Base-by-base conservation (phyloP, 2,888 invertebrate genomes). In the Hypomecis punctinalis region DNA sequence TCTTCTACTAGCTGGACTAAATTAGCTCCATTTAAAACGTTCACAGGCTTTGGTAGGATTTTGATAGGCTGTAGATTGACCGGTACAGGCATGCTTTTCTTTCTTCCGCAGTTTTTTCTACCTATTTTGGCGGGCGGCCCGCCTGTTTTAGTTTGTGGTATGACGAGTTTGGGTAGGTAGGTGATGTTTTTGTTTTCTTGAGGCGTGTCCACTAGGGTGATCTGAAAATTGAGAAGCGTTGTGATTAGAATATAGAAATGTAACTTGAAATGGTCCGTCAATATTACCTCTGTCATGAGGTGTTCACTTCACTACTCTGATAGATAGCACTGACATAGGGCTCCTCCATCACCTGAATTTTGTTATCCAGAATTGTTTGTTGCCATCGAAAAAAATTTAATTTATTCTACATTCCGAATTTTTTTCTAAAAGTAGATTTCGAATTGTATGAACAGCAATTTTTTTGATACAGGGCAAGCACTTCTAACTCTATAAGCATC, bases 21-120 rank as follows among this genome's bases (percentile, higher is more conserved):
- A 59, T 89, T 91, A 6, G 91, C 85, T 36, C 86, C 84, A 35
- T 85, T 90, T 69, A 90, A 88, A 68, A 90, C 73, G 13, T 89
- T 65, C 52, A 91, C 73, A 1, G 92, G 92, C 78, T 93, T 93
- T 5, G 92, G 92, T 68, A 93, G 76, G 69, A 93, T 93, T 81
- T 93, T 93, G 33, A 93, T 83, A 1, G 92, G 92, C 46, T 85
- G 82, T 56, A 87, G 73, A 47, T 85, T 85, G 69, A 82, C 80
- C 3, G 87, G 86, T 37, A 86, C 66, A 0, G 90, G 69, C 42
- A 53, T 2, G 86, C 86, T 36, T 84, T 87, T 90, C 69, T 87
- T 91, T 69, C 90, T 79, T 39, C 91, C 90, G 0, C 80, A 79
- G 51, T 86, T 85, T 63, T 82, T 84, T 70, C 80, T 83, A 45